phyloP scores from a whole-genome alignment of 2,888 invertebrate species.

The Synanthedon formicaeformis region DNA sequence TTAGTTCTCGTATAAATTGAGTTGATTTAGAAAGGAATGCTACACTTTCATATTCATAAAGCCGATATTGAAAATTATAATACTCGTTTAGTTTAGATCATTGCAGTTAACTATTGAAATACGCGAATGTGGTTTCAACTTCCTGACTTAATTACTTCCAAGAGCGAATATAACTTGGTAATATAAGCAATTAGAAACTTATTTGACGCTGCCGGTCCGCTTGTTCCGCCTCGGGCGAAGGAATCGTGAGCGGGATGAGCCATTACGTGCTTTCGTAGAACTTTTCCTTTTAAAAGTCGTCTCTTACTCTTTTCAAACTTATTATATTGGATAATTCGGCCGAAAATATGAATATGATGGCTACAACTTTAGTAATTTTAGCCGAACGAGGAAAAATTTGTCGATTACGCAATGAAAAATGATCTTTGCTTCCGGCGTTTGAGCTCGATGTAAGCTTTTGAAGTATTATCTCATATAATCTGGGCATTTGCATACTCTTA shows the following conservation, averaged over 20 bases:
- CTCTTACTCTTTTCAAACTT: conserved; percentile 66
- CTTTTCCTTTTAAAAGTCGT: conserved; percentile 69
- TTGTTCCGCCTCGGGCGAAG: conserved; percentile 59
- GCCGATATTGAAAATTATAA: too few species aligned
- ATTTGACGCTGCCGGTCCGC: conserved; percentile 68
- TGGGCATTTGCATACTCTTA: too few species aligned
- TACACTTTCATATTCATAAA: too few species aligned
- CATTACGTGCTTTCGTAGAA: conserved; percentile 66
- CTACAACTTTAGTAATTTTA: conserved; percentile 60
- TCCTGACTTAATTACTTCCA: conserved; percentile 62
- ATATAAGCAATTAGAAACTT: conserved; percentile 71
- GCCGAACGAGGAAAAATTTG: conserved; percentile 41
- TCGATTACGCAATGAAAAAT: conserved; percentile 52
- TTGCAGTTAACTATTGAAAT: conserved; percentile 25
- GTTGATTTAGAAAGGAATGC: too few species aligned
- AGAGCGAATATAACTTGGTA: conserved; percentile 68
- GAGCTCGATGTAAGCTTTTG: conserved; percentile 28
- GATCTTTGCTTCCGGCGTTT: conserved; percentile 40
- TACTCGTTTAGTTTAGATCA: not conserved
- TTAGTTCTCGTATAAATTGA: too few species aligned
- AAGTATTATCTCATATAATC: conserved; percentile 14
- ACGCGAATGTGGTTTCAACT: conserved; percentile 56
- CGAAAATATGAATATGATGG: conserved; percentile 64
- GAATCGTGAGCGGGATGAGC: conserved; percentile 67
- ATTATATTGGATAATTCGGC: conserved; percentile 65